A percentile compares a stretch with the other conserved stretches of the same genome.
Conservation (phyloP, 2,888 invertebrate species). For the Deroplatys truncata region DNA sequence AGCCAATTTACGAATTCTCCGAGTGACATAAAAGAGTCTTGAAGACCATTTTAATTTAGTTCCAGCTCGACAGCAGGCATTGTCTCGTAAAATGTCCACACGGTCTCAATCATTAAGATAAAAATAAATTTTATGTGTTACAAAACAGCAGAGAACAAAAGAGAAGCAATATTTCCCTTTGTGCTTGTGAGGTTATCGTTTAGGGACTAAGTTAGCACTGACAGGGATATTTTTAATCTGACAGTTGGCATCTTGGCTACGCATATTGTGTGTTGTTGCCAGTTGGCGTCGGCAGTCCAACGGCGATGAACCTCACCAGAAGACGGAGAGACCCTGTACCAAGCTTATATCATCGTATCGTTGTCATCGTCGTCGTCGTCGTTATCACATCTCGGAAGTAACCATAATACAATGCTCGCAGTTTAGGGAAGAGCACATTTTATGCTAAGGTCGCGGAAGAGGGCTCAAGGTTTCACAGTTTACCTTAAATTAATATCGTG, state of each 20-base stretch:
- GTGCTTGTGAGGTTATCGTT: neutral
- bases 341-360: no score
- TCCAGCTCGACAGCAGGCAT: neutral
- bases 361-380: no score
- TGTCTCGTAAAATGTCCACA: neutral
- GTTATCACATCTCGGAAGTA: no score
- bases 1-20: neutral
- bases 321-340: neutral
- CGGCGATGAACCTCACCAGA: neutral
- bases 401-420: no score
- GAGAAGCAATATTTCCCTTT: neutral
- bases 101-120: neutral
- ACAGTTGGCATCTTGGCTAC: neutral
- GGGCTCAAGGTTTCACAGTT: no score
- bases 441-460: no score
- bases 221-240: neutral
- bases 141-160: neutral
- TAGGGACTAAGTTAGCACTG: neutral
- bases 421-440: no score
- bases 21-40: neutral
- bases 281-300: neutral
- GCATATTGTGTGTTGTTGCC: neutral
- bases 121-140: neutral
- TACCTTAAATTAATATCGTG: no score
- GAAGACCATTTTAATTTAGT: neutral